These are phyloP conservation scores for Epinephelus moara DNA, from an alignment of 2,113 vertebrate genomes.

Conservation along the genomic window DNA sequence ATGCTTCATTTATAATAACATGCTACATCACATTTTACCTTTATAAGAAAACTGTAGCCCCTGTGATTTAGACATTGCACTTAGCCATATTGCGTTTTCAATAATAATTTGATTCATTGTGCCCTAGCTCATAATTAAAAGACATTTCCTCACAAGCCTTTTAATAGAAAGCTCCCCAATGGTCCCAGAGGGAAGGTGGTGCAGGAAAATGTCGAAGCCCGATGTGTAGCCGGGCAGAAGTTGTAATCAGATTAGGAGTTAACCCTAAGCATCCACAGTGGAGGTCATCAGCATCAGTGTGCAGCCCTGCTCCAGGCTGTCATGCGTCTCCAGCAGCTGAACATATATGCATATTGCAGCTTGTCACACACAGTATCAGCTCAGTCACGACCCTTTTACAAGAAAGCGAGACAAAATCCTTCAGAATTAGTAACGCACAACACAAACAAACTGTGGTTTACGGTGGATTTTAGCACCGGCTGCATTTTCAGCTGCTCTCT, in stretches of 20 bases:
- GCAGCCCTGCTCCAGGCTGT: slow-evolving; percentile 6
- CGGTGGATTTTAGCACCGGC: slow-evolving; percentile 17
- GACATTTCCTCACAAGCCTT: slow-evolving; percentile 25
- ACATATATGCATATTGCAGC: slow-evolving; percentile 9
- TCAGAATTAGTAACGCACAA: slow-evolving; percentile 8
- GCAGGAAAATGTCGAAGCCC: slow-evolving; percentile 23
- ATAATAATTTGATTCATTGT: no score
- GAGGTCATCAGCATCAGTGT: slow-evolving; percentile 49
- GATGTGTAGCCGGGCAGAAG: slow-evolving; percentile 47
- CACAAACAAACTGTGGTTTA: slow-evolving; percentile 12
- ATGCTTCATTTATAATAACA: no score
- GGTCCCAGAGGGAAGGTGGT: slow-evolving; percentile 49
- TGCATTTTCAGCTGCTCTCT: slow-evolving; percentile 24
- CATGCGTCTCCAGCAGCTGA: slow-evolving; percentile 29
- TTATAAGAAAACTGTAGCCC: no score
- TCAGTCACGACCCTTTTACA: background rate
- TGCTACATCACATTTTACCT: no score
- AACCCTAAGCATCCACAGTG: slow-evolving; percentile 45
- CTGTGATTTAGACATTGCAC: no score
- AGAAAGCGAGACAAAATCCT: background rate
- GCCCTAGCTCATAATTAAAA: slow-evolving; percentile 12
- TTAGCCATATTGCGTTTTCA: no score
- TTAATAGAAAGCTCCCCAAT: slow-evolving; percentile 44
- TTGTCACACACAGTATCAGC: background rate
- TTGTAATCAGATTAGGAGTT: slow-evolving; percentile 62